A percentile compares a stretch with the other conserved stretches of the same genome.
These are phyloP conservation scores for Dendropsophus ebraccatus DNA, from an alignment of 2,113 vertebrate genomes.

Conservation along the genomic window DNA sequence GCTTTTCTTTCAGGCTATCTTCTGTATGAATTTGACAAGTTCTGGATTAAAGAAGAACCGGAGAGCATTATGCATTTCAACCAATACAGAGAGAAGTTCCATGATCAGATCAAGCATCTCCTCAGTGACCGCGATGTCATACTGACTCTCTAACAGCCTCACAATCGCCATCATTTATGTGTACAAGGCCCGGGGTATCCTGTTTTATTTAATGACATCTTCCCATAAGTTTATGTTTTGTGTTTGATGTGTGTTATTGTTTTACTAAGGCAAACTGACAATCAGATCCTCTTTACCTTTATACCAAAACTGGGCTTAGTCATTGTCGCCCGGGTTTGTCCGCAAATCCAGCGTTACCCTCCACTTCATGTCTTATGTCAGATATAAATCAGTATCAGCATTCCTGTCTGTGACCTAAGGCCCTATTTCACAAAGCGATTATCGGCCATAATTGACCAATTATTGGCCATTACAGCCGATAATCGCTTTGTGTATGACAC, in stretches of 20 bases:
- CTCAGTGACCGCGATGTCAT: slow-evolving; percentile 77
- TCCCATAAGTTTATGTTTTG: slow-evolving; percentile 35
- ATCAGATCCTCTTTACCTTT: slow-evolving; percentile 72
- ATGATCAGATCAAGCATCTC: slow-evolving; percentile 82
- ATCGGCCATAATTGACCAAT: no score
- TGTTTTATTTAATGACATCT: slow-evolving; percentile 65
- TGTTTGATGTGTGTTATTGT: slow-evolving; percentile 65
- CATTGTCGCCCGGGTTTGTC: background rate
- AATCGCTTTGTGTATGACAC: no score
- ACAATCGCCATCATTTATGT: slow-evolving; percentile 51
- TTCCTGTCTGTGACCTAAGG: no score
- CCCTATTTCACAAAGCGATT: no score
- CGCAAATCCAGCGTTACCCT: background rate
- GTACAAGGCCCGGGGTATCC: slow-evolving; percentile 65
- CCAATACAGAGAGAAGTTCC: slow-evolving; percentile 94
- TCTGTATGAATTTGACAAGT: slow-evolving; percentile 94
- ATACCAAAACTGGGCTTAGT: background rate
- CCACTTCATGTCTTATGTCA: no score
- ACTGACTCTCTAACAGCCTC: slow-evolving; percentile 74
- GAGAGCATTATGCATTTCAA: slow-evolving; percentile 99
- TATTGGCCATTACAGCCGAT: no score
- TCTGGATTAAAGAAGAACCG: slow-evolving; percentile 95
- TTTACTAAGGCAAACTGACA: slow-evolving; percentile 77
- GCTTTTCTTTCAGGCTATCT: slow-evolving; percentile 84
- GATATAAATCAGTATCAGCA: no score